phyloP scores from a whole-genome alignment of 2,113 vertebrate species.

The Miniopterus natalensis region DNA sequence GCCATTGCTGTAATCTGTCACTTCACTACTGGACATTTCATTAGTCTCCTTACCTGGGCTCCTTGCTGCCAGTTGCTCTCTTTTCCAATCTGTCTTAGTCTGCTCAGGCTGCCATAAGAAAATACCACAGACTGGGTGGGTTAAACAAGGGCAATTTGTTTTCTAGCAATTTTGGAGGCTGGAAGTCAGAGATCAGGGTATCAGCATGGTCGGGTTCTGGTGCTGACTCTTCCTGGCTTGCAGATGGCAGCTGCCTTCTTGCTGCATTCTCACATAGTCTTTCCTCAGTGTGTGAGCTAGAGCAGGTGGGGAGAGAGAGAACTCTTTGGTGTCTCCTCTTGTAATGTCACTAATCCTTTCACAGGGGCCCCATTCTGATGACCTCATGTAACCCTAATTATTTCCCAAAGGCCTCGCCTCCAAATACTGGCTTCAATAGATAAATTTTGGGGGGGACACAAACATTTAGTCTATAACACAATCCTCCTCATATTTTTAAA shows the following conservation, averaged over 20 bases:
- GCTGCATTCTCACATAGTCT: neutral
- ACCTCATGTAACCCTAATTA: neutral
- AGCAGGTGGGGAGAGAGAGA: neutral
- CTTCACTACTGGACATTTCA: neutral
- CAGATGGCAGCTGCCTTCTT: neutral
- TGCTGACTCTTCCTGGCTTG: neutral
- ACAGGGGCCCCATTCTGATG: neutral
- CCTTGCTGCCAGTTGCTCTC: neutral
- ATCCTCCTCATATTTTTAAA: neutral
- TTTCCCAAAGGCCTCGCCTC: neutral
- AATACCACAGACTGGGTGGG: neutral
- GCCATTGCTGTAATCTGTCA: neutral
- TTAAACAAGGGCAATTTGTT: constrained; percentile 7
- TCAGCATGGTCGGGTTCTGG: neutral
- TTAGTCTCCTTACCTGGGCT: neutral
- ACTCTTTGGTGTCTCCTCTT: neutral
- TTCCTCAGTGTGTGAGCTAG: neutral
- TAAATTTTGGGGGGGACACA: neutral
- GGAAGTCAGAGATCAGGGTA: neutral
- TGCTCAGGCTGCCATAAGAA: neutral
- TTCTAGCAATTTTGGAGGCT: constrained; percentile 5
- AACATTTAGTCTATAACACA: neutral
- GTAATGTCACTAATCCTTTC: neutral
- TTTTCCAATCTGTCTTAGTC: neutral
- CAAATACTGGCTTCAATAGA: neutral